Percentiles rank a stretch among this genome's conserved stretches.
Evolutionary conservation across 2,113 vertebrate species (phyloP).

Genomic region (Suncus etruscus): DNA sequence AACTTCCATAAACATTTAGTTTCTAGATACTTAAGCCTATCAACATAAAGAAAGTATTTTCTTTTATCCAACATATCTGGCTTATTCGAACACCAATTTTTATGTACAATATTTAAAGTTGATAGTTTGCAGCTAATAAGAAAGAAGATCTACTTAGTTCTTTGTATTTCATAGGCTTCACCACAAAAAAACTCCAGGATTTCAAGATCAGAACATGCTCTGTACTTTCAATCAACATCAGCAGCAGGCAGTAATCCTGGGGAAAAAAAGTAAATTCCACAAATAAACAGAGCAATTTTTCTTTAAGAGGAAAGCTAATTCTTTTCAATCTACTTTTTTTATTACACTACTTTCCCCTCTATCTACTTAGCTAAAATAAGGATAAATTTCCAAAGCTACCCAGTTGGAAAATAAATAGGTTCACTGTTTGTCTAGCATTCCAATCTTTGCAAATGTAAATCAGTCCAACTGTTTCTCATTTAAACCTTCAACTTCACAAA

Average conservation of each 20-base stretch:
- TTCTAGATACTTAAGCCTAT: not conserved
- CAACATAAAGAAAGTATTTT: conserved; percentile 35
- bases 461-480: conserved; percentile 88
- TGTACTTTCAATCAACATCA: conserved; percentile 83
- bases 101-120: conserved; percentile 52
- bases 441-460: conserved; percentile 91
- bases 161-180: conserved; percentile 58
- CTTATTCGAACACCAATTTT: conserved; percentile 55
- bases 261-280: conserved; percentile 80
- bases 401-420: conserved; percentile 90
- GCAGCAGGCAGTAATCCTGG: conserved; percentile 85
- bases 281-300: conserved; percentile 90
- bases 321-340: conserved; percentile 90
- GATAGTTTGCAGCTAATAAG: conserved; percentile 39
- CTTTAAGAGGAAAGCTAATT: conserved; percentile 90
- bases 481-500: conserved; percentile 91
- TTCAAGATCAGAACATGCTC: conserved; percentile 78
- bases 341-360: conserved; percentile 89
- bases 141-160: conserved; percentile 29
- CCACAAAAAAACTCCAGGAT: conserved; percentile 79
- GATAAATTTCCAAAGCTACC: conserved; percentile 91
- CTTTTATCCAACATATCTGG: conserved; percentile 2
- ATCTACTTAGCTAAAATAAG: conserved; percentile 89
- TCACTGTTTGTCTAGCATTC: conserved; percentile 90
- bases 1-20: conserved; percentile 18